phyloP scores from a whole-genome alignment of 2,888 invertebrate species.

The Cryptus armator region DNA sequence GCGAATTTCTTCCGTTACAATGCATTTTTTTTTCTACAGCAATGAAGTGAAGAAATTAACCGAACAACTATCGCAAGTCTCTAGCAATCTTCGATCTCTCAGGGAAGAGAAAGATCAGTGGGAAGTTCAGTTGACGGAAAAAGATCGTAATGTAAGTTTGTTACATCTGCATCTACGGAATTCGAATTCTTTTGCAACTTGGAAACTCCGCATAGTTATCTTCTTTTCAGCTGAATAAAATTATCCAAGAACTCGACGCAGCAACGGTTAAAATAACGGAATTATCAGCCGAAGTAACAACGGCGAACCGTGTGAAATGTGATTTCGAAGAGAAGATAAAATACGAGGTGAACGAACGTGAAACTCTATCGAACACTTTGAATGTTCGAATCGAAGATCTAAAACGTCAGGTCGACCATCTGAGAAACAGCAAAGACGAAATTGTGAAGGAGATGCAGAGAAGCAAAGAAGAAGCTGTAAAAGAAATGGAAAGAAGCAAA shows the following conservation, averaged over 20 bases:
- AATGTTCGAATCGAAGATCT: constrained; percentile 41
- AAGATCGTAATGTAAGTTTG: constrained; percentile 40
- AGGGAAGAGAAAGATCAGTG: constrained; percentile 43
- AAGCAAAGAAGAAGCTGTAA: constrained; percentile 42
- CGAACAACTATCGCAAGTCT: constrained; percentile 42
- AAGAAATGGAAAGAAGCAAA: constrained; percentile 27
- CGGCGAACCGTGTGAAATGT: constrained; percentile 36
- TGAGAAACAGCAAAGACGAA: constrained; percentile 52
- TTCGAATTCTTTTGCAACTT: background rate
- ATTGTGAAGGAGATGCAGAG: constrained; percentile 47
- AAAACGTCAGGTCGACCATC: constrained; percentile 37
- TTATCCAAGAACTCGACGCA: constrained; percentile 42
- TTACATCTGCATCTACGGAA: background rate
- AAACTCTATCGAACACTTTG: constrained; percentile 46
- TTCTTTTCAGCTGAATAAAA: constrained; percentile 35
- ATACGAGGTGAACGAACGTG: constrained; percentile 34
- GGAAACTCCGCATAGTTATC: background rate
- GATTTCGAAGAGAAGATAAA: constrained; percentile 49
- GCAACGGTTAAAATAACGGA: constrained; percentile 24
- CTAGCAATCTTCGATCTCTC: constrained; percentile 24
- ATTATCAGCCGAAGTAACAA: constrained; percentile 30
- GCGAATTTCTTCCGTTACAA: background rate
- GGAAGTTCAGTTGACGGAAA: constrained; percentile 41
- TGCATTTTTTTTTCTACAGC: constrained; percentile 31
- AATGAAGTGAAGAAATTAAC: constrained; percentile 41